These are phyloP conservation scores for Saguinus imperator DNA, from an alignment of 2,113 vertebrate species.

Conservation along the genomic window DNA sequence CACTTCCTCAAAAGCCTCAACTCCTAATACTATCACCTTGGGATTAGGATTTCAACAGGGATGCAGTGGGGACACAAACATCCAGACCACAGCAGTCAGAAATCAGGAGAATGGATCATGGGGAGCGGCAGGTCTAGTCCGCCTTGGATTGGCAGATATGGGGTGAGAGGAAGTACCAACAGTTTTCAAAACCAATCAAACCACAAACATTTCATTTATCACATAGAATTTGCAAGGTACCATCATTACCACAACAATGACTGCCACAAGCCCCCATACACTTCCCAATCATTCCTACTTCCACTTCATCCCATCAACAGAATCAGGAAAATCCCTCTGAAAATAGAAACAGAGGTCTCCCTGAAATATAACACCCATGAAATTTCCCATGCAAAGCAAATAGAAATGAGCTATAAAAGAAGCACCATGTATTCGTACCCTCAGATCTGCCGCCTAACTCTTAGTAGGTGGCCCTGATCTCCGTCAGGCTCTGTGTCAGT, in stretches of 20 bases:
- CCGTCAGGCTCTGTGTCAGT: background rate
- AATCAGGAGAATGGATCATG: background rate
- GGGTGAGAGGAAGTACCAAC: background rate
- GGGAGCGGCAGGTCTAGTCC: background rate
- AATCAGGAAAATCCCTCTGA: background rate
- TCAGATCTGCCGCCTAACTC: background rate
- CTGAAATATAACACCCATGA: background rate
- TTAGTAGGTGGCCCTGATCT: background rate
- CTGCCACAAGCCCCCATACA: background rate
- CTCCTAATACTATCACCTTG: background rate
- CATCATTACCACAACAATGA: background rate
- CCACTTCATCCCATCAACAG: background rate
- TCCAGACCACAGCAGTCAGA: background rate
- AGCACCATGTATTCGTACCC: background rate
- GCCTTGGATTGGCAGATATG: background rate
- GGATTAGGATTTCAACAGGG: background rate
- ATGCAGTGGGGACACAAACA: background rate
- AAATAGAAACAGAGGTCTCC: background rate
- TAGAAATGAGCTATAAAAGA: background rate
- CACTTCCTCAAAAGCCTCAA: background rate
- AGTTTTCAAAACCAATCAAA: conserved; percentile 7
- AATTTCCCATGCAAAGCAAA: background rate
- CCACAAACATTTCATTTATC: background rate
- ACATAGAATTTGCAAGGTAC: background rate
- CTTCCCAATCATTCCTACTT: background rate